phyloP scores from a whole-genome alignment of 2,113 vertebrate genomes.

The Pyxicephalus adspersus region DNA sequence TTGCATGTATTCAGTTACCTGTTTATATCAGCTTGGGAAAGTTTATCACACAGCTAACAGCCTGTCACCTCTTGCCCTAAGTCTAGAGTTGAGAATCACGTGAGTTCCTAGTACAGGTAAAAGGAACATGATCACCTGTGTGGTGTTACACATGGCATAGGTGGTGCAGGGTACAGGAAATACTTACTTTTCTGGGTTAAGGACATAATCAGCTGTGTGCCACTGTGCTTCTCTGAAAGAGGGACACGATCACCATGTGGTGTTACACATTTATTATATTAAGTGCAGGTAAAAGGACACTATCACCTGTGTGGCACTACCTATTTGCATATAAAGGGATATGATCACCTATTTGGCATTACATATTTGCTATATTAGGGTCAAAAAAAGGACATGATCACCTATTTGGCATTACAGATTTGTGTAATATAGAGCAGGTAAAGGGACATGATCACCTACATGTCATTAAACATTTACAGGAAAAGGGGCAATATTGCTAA shows the following conservation, averaged over 20 bases:
- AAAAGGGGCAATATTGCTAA: too few relatives aligned
- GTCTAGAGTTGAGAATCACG: neutral
- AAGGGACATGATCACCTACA: too few relatives aligned
- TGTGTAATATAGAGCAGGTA: too few relatives aligned
- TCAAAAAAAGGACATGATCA: too few relatives aligned
- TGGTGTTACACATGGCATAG: neutral
- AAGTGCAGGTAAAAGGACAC: too few relatives aligned
- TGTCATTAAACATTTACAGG: too few relatives aligned
- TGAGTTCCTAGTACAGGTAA: conserved; percentile 21
- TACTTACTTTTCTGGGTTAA: neutral
- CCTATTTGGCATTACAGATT: too few relatives aligned
- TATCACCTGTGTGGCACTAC: too few relatives aligned
- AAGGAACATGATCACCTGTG: conserved; percentile 5
- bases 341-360: too few relatives aligned
- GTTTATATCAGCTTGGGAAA: neutral
- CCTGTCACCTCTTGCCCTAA: conserved; percentile 35
- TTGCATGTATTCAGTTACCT: neutral
- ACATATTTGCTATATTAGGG: too few relatives aligned
- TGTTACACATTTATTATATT: neutral
- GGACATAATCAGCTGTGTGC: neutral
- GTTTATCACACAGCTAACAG: neutral
- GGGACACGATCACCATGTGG: neutral
- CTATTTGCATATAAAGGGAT: too few relatives aligned
- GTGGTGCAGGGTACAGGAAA: too few relatives aligned
- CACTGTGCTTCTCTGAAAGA: neutral